Conservation (phyloP, 1,140 invertebrate genomes). For the Lepidurus apus region DNA sequence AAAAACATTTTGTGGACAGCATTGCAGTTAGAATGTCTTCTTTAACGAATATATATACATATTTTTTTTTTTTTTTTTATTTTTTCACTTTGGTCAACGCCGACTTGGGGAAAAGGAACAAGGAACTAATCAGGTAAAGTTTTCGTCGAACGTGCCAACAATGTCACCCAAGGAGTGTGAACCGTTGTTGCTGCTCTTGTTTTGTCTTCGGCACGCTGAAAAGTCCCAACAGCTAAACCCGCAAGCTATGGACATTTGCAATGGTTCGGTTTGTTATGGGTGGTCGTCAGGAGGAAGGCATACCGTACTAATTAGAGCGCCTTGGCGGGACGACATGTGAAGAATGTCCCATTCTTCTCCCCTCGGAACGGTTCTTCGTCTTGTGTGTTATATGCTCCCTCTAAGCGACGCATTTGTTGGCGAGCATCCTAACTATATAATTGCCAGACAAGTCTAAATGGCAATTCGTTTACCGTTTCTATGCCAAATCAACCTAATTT, state of each 20-base stretch:
- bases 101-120: background rate
- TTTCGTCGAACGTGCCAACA: background rate
- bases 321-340: constrained; percentile 16
- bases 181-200: background rate
- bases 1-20: background rate
- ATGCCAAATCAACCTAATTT: background rate
- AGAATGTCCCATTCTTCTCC: constrained; percentile 19
- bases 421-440: constrained; percentile 8
- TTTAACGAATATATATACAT: background rate
- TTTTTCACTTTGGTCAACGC: background rate
- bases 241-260: background rate
- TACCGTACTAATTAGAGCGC: constrained; percentile 21
- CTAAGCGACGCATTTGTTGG: constrained; percentile 13
- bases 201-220: background rate
- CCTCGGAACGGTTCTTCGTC: background rate
- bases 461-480: background rate
- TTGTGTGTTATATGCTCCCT: background rate
- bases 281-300: background rate
- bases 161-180: constrained; percentile 12
- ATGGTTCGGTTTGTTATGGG: background rate
- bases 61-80: background rate
- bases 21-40: background rate
- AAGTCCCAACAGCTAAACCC: background rate
- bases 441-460: constrained; percentile 10
- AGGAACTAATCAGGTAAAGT: background rate